These are phyloP conservation scores for Trichoplusia ni DNA, from an alignment of 1,140 invertebrate genomes.

Conservation along the genomic window DNA sequence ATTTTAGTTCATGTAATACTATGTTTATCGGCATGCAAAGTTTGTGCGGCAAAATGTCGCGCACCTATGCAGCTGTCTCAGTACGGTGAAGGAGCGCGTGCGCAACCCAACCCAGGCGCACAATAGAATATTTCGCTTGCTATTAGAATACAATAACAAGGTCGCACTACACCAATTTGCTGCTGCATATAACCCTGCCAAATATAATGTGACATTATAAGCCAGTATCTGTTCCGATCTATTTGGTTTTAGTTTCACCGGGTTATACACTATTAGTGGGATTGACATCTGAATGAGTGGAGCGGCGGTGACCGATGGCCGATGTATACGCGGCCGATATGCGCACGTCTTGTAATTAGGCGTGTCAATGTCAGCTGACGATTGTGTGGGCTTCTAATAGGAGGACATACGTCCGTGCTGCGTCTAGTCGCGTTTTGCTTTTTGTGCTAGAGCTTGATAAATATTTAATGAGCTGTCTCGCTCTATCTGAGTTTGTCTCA, in stretches of 20 bases:
- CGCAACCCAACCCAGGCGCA: slow-evolving; percentile 28
- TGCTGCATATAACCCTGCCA: slow-evolving; percentile 38
- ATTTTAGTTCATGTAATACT: too few relatives aligned
- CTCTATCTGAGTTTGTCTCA: neutral
- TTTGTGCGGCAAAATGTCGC: slow-evolving; percentile 51
- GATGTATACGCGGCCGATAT: slow-evolving; percentile 27
- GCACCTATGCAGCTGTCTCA: slow-evolving; percentile 39
- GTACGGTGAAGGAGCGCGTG: slow-evolving; percentile 46
- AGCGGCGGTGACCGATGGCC: slow-evolving; percentile 36
- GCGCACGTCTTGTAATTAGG: slow-evolving; percentile 51
- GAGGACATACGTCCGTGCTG: slow-evolving; percentile 29
- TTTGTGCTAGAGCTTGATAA: slow-evolving; percentile 27
- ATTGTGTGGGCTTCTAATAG: slow-evolving; percentile 42
- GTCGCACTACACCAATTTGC: slow-evolving; percentile 47
- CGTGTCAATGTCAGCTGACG: slow-evolving; percentile 52
- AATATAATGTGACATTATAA: slow-evolving; percentile 21
- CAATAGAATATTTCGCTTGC: slow-evolving; percentile 65
- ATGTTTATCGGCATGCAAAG: slow-evolving; percentile 13
- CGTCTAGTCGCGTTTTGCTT: slow-evolving; percentile 27
- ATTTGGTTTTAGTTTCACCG: slow-evolving; percentile 22
- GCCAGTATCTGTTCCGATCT: slow-evolving; percentile 4
- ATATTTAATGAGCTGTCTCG: slow-evolving; percentile 26
- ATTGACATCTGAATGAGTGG: slow-evolving; percentile 56
- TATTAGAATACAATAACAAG: slow-evolving; percentile 72
- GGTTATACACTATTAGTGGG: slow-evolving; percentile 35